These are phyloP conservation scores for Xanthia togata DNA, from an alignment of 2,888 invertebrate species.

Conservation along the genomic window DNA sequence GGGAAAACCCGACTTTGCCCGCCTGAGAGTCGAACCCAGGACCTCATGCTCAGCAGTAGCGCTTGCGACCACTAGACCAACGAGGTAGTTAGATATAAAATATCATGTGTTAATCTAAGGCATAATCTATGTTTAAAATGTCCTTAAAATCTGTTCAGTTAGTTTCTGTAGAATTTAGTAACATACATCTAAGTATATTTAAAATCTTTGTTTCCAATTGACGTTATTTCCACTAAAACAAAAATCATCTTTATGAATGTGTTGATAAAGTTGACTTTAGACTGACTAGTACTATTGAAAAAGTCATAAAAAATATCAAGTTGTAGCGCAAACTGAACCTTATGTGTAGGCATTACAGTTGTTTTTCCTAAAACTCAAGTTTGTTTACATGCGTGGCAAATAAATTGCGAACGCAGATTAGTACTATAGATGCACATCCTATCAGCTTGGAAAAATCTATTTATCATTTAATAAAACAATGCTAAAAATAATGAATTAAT, in stretches of 20 bases:
- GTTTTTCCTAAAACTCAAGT: no score
- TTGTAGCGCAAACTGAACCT: no score
- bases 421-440: background rate
- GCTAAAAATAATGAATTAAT: constrained; percentile 8
- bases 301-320: no score
- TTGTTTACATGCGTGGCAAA: no score
- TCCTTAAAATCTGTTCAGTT: background rate
- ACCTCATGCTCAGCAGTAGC: no score
- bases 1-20: background rate
- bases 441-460: background rate
- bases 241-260: no score
- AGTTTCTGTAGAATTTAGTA: background rate
- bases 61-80: background rate
- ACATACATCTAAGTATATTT: background rate
- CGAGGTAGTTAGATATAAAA: background rate
- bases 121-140: background rate
- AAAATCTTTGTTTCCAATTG: no score
- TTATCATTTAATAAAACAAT: background rate
- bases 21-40: background rate
- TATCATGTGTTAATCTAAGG: background rate
- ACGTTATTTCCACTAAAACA: no score
- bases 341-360: no score
- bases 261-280: no score
- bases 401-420: background rate
- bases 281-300: no score